Conservation (phyloP, 2,888 invertebrate genomes). For the Strigamia maritima region DNA sequence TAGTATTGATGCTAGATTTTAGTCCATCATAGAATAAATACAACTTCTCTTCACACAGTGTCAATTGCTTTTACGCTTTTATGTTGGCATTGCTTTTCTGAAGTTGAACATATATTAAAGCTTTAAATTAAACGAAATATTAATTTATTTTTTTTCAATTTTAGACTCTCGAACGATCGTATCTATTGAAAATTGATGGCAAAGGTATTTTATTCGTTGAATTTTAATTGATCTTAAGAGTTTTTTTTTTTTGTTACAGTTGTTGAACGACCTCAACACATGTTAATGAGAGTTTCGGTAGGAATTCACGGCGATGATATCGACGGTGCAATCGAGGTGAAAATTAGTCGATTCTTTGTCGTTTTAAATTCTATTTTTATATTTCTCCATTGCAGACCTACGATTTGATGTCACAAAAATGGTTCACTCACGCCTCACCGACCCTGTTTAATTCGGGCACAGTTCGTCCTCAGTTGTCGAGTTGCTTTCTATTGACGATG, state of each 20-base stretch:
- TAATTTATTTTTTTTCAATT: slow-evolving; percentile 26
- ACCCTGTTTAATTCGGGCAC: slow-evolving; percentile 96
- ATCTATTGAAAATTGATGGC: slow-evolving; percentile 83
- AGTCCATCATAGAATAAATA: slow-evolving; percentile 38
- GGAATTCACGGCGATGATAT: slow-evolving; percentile 95
- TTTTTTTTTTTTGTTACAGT: slow-evolving; percentile 55
- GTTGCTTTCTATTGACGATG: slow-evolving; percentile 94
- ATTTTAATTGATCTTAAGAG: too few species aligned
- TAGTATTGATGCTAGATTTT: slow-evolving; percentile 36
- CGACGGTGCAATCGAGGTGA: slow-evolving; percentile 75
- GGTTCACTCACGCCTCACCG: slow-evolving; percentile 97
- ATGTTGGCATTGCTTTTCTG: slow-evolving; percentile 35
- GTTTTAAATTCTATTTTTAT: neutral
- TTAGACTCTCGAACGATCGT: slow-evolving; percentile 87
- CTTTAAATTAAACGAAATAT: slow-evolving; percentile 15
- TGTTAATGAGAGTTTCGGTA: slow-evolving; percentile 96
- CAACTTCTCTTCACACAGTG: slow-evolving; percentile 36
- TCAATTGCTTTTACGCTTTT: neutral
- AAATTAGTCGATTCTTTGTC: too few species aligned
- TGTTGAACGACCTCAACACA: slow-evolving; percentile 94
- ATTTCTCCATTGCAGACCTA: slow-evolving; percentile 63
- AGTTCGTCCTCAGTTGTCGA: slow-evolving; percentile 83
- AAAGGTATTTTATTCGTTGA: slow-evolving; percentile 58
- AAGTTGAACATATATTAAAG: slow-evolving; percentile 6
- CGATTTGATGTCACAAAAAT: slow-evolving; percentile 86